Conservation (phyloP, 2,888 invertebrate genomes). For the Heliconius hortense region DNA sequence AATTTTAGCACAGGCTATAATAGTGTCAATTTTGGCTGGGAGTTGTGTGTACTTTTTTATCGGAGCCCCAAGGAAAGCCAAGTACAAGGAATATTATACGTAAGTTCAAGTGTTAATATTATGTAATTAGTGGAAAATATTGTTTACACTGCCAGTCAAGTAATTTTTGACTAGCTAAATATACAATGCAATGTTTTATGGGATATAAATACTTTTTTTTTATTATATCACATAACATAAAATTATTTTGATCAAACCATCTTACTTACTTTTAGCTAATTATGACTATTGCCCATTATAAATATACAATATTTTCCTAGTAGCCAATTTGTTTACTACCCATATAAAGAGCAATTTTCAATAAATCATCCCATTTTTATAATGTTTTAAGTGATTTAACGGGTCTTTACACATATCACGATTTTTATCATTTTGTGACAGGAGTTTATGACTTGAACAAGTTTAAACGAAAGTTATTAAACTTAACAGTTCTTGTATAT, state of each 20-base stretch:
- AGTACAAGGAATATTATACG: conserved; percentile 90
- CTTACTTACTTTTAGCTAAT: neutral
- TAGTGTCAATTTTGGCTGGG: conserved; percentile 63
- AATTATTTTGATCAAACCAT: neutral
- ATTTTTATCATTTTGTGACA: conserved; percentile 1
- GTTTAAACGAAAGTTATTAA: neutral
- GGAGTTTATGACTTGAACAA: neutral
- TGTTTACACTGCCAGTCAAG: neutral
- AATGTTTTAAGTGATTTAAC: neutral
- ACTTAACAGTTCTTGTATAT: neutral
- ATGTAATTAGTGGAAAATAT: neutral
- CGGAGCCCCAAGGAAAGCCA: conserved; percentile 78
- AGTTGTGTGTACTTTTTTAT: conserved; percentile 72
- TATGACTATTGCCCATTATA: neutral
- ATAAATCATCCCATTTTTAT: neutral
- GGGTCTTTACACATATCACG: neutral
- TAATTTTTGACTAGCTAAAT: neutral
- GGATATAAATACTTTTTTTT: neutral
- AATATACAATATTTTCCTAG: neutral
- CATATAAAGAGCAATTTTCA: neutral
- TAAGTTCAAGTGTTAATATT: conserved; percentile 63
- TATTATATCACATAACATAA: neutral
- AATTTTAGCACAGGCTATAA: conserved; percentile 77
- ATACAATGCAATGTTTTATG: neutral
- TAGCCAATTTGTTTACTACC: neutral